Conservation (phyloP, 2,113 vertebrate species). For the Brachypodius melanocephalos region DNA sequence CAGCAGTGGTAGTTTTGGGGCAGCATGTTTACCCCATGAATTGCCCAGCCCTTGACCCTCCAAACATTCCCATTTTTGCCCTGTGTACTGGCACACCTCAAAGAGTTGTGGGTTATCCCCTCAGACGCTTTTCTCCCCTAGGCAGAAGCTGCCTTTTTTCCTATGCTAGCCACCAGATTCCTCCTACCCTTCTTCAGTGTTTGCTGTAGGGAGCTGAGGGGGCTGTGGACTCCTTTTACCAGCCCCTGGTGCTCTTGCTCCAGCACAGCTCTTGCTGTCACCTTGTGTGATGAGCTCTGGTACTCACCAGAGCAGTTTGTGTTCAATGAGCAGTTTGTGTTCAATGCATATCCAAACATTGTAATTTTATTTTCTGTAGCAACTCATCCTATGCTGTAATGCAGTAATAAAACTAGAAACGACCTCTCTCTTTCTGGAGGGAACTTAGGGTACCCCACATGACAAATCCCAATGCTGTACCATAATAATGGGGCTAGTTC, state of each 20-base stretch:
- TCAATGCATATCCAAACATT: not conserved
- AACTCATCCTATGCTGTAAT: not conserved
- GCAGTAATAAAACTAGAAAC: not conserved
- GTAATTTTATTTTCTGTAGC: not conserved
- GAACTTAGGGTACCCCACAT: not conserved
- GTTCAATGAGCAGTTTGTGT: not conserved
- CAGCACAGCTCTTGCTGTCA: not conserved
- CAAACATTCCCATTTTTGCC: not conserved
- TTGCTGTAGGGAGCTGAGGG: not conserved
- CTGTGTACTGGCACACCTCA: too few species aligned
- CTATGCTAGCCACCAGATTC: not conserved
- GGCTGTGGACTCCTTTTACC: not conserved
- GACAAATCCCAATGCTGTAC: not conserved
- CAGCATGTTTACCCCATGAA: accelerated
- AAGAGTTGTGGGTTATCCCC: not conserved
- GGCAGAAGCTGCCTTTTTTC: not conserved
- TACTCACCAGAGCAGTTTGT: not conserved
- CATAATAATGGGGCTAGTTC: accelerated
- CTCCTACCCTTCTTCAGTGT: not conserved
- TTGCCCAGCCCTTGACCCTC: not conserved
- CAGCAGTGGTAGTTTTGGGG: not conserved
- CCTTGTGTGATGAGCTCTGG: not conserved
- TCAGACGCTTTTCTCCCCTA: not conserved
- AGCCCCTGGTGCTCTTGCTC: not conserved
- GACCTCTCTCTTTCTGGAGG: not conserved